Conservation (phyloP, 1,140 invertebrate species). For the Epicauta chinensis region DNA sequence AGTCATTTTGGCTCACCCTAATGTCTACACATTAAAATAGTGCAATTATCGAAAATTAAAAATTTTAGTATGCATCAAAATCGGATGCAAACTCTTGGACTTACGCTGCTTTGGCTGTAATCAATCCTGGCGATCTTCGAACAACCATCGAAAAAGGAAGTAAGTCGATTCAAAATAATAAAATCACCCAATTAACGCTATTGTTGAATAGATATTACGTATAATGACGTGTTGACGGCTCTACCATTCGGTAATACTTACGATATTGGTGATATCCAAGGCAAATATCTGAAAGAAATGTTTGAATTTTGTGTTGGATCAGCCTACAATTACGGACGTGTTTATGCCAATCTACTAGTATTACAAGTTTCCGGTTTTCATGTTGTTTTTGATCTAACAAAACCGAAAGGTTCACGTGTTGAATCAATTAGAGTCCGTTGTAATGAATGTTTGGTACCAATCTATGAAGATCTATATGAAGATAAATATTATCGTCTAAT, state of each 20-base stretch:
- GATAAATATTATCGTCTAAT: constrained; percentile 55
- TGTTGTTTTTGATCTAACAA: constrained; percentile 46
- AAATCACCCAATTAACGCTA: not conserved
- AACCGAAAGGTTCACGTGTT: constrained; percentile 53
- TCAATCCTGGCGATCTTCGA: constrained; percentile 66
- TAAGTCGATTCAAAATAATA: constrained; percentile 34
- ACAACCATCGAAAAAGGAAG: constrained; percentile 49
- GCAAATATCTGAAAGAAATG: constrained; percentile 45
- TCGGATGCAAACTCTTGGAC: constrained; percentile 52
- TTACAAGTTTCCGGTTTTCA: constrained; percentile 47
- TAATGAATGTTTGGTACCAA: constrained; percentile 56
- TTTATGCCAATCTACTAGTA: constrained; percentile 47
- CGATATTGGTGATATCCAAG: constrained; percentile 48
- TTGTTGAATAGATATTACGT: constrained; percentile 44
- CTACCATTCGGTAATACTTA: constrained; percentile 53
- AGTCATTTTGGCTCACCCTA: too few relatives aligned
- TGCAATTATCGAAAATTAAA: too few relatives aligned
- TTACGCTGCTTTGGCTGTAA: constrained; percentile 59
- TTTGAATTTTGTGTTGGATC: constrained; percentile 43
- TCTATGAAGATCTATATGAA: constrained; percentile 48
- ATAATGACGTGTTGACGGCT: constrained; percentile 48
- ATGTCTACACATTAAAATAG: too few relatives aligned
- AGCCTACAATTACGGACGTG: constrained; percentile 30
- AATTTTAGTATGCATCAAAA: constrained; percentile 38
- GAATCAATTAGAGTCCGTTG: constrained; percentile 53